Percentiles rank a stretch among this genome's conserved stretches.
These are phyloP conservation scores for Prionchulus punctatus DNA, from an alignment of 2,888 invertebrate genomes.

Conservation along the genomic window DNA sequence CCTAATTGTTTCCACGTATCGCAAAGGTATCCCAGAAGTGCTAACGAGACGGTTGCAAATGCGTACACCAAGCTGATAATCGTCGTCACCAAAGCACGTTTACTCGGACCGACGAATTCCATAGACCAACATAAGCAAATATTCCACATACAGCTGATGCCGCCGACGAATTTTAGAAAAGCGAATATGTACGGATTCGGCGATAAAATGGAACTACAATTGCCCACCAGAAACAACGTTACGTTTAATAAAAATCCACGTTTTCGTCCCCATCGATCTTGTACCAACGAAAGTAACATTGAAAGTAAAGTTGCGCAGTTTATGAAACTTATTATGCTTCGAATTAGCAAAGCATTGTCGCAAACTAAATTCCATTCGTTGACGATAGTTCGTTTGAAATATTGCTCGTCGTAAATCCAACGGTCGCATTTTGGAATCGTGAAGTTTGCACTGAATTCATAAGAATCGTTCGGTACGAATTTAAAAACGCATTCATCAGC, in stretches of 20 bases:
- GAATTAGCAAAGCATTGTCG: neutral
- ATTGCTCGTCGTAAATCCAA: neutral
- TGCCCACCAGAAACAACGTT: neutral
- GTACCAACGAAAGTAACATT: neutral
- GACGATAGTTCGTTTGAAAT: neutral
- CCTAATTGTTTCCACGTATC: neutral
- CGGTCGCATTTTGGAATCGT: no score
- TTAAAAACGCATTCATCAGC: no score
- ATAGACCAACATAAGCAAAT: constrained; percentile 4
- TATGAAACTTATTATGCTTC: neutral
- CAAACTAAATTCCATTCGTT: neutral
- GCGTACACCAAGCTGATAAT: constrained; percentile 3
- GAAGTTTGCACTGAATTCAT: no score
- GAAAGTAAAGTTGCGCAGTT: neutral
- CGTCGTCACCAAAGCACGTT: constrained; percentile 7
- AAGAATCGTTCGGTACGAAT: no score
- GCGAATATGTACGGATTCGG: neutral
- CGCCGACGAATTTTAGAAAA: neutral
- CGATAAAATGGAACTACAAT: neutral
- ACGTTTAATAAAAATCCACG: constrained; percentile 4
- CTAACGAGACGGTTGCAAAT: constrained; percentile 1
- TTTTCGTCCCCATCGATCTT: constrained; percentile 1
- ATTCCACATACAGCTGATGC: neutral
- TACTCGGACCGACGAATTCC: constrained; percentile 6
- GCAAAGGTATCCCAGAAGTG: constrained; percentile 4